Evolutionary conservation across 2,113 vertebrate genomes (phyloP).

Genomic region (Pampusana beccarii): DNA sequence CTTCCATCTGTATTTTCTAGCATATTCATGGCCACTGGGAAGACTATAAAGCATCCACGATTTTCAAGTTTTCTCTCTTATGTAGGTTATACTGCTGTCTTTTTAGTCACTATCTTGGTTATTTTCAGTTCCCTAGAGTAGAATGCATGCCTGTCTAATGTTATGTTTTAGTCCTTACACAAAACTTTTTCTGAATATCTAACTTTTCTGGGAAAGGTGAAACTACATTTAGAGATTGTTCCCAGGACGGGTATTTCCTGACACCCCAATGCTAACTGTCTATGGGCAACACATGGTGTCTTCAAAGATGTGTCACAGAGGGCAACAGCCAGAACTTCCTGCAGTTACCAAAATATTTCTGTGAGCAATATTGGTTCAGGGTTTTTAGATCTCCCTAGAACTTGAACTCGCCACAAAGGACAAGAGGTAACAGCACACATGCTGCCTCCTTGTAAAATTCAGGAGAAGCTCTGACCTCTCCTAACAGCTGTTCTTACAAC

Average conservation of each 20-base stretch:
- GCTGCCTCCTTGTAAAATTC: slow-evolving; percentile 35
- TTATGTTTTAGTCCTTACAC: neutral
- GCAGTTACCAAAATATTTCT: slow-evolving; percentile 32
- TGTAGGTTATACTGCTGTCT: neutral
- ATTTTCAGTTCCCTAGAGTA: neutral
- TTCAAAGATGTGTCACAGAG: slow-evolving; percentile 42
- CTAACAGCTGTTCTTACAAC: neutral
- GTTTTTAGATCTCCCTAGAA: slow-evolving; percentile 10
- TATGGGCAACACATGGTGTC: neutral
- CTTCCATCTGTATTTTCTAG: slow-evolving; percentile 18
- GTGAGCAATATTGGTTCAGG: neutral
- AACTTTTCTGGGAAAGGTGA: slow-evolving; percentile 34
- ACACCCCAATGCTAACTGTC: slow-evolving; percentile 3
- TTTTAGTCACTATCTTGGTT: neutral
- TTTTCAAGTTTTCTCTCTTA: neutral
- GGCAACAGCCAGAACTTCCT: slow-evolving; percentile 61
- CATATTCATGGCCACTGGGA: neutral
- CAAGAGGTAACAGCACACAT: slow-evolving; percentile 48
- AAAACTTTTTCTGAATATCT: neutral
- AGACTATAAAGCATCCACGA: neutral
- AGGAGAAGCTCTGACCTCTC: slow-evolving; percentile 47
- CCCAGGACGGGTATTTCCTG: slow-evolving; percentile 50
- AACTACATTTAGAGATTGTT: neutral
- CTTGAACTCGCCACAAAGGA: slow-evolving; percentile 50
- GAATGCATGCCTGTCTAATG: neutral